Evolutionary conservation across 1,140 invertebrate species (phyloP).

Genomic region (Macrocentrus cingulum): DNA sequence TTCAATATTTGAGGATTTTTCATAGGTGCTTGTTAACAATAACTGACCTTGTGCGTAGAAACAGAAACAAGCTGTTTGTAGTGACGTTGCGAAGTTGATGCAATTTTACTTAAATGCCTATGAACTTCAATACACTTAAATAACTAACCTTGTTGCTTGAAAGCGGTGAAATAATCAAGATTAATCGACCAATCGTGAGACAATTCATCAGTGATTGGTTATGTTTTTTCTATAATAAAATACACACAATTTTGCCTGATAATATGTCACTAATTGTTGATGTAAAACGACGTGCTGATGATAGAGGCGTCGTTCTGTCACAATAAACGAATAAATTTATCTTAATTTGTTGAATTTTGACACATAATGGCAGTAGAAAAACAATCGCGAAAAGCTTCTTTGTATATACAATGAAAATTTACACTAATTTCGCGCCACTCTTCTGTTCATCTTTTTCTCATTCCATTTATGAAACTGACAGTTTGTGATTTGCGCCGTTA

Average conservation of each 20-base stretch:
- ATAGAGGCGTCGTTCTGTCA: too few species aligned
- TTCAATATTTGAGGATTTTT: too few species aligned
- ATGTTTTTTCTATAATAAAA: too few species aligned
- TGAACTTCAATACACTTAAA: constrained; percentile 20
- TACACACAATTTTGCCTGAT: not conserved
- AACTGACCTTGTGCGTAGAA: constrained; percentile 18
- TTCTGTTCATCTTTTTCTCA: not conserved
- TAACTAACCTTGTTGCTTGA: constrained; percentile 19
- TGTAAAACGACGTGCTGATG: not conserved
- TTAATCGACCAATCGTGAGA: not conserved
- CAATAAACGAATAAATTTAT: constrained; percentile 6
- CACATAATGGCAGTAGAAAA: constrained; percentile 2
- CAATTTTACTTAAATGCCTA: not conserved
- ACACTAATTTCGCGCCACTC: not conserved
- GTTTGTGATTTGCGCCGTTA: not conserved
- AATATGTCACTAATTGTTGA: not conserved
- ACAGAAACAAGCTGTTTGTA: constrained; percentile 13
- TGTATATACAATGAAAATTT: not conserved
- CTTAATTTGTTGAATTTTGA: constrained; percentile 1
- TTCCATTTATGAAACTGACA: not conserved
- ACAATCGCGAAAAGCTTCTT: constrained; percentile 3
- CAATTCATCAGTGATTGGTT: not conserved
- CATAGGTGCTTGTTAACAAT: constrained; percentile 4
- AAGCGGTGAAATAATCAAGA: not conserved
- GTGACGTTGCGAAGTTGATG: constrained; percentile 27